Evolutionary conservation across 2,888 invertebrate species (phyloP), one percentile per base, ranked within the genome.

Genomic region (Cordilura impudica): DNA sequence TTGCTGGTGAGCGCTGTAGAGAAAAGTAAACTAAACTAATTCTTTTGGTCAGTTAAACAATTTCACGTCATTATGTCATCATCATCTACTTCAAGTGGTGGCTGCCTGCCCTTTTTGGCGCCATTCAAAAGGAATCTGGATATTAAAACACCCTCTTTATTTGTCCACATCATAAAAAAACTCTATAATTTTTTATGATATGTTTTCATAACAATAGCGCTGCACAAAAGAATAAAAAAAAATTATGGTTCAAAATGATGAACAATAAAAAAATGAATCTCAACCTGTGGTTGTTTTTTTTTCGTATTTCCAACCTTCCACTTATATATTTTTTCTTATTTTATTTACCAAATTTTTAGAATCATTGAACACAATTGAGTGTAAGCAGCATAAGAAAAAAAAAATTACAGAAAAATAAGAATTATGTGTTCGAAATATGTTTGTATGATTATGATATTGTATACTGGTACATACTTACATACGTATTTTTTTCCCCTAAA

Each of bases 31-130:
- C 83, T 84, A 83, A 85, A 86, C 87, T 85, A 87, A 88, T 87
- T 86, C 85, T 85, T 84, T 83, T 84, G 87, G 85, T 86, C 85
- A 85, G 85, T 84, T 86, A 84, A 84, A 82, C 86, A 85, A 85
- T 84, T 83, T 76, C 45, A 67, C 79, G 79, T 79, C 79, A 79
- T 79, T 75, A 75, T 79, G 79, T 79, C 76, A 67, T 80, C 79
- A 60, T 60, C 60, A 71, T 71, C 77, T 53, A 72, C 60, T 77
- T 77, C 77, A 77, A 77, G 80, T 66, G 60, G 58, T 69, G 23
- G 29, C 31, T 43, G 67, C 76, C 76, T 73, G 80, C 63, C 77
- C 75, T 75, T 75, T 79, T 75, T 79, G 75, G 79, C 79, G 79
- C 75, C 79, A 79, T 58, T 47, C 47, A 31, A 49, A 43, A 53